These are phyloP conservation scores for Ctenodactylus gundi DNA, from an alignment of 2,113 vertebrate genomes.

Conservation along the genomic window DNA sequence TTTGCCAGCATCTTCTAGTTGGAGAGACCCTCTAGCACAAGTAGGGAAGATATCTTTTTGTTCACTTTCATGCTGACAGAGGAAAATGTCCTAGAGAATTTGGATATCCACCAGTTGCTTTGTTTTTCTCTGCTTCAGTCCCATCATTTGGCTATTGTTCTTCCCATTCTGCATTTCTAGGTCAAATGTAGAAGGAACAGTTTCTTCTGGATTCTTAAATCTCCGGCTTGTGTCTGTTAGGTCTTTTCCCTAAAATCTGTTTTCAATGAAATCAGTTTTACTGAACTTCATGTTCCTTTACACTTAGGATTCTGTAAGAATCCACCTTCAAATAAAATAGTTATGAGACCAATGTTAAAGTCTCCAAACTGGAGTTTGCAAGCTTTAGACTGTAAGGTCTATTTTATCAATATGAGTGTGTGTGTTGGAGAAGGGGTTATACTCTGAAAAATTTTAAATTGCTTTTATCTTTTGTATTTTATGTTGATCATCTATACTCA, in stretches of 20 bases:
- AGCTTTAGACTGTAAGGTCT: not conserved
- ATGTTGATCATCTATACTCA: not conserved
- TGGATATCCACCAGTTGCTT: not conserved
- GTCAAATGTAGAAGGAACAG: not conserved
- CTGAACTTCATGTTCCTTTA: slow-evolving; percentile 31
- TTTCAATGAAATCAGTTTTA: slow-evolving; percentile 8
- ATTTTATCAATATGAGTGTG: not conserved
- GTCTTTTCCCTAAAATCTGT: not conserved
- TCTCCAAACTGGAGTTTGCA: not conserved
- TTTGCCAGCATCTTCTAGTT: not conserved
- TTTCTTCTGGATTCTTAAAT: not conserved
- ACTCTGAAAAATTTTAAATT: slow-evolving; percentile 6
- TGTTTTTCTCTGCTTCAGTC: not conserved
- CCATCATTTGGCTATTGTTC: not conserved
- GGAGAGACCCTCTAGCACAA: not conserved
- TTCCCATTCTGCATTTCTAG: not conserved
- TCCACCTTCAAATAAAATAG: not conserved
- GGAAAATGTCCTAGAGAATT: not conserved
- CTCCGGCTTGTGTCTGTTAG: not conserved
- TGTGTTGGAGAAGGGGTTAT: not conserved
- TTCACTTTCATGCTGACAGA: not conserved
- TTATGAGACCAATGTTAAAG: not conserved
- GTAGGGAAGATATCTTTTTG: not conserved
- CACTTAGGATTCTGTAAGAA: not conserved
- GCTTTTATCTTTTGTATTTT: not conserved